Base-by-base conservation (phyloP, 1,140 invertebrate species). In the Zophobas atratus region DNA sequence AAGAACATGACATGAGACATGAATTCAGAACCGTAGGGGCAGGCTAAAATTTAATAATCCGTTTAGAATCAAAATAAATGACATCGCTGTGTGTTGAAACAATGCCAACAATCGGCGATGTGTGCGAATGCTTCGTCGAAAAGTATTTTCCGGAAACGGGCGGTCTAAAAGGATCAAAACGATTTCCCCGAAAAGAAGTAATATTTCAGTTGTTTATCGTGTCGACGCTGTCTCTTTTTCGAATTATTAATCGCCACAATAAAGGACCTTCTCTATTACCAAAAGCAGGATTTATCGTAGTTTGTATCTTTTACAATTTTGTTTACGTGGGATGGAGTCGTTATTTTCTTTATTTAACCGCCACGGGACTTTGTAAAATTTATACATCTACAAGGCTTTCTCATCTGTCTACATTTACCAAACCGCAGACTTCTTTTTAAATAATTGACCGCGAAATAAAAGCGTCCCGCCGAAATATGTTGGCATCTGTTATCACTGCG, bases 151-250 rank as follows among this genome's bases (percentile, higher is more conserved):
- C 60, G 60, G 60, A 67, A 67, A 57, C 55, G 35, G 55, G 35
- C 55, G 35, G 32, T 57, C 32, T 57, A 57, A 57, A 57, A 57
- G 55, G 55, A 57, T 57, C 55, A 57, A 57, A 63, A 67, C 60
- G 60, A 67, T 67, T 51, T 67, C 60, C 0, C 6, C n/a, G 60
- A 67, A 67, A 41, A 57, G 55, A 57, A 67, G 60, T 43, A 20
- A 67, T 67, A 67, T 67, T 67, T 67, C 60, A 67, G 41, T 67
- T 67, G 60, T 43, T 67, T 67, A 67, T 67, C 60, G 60, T 39
- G 8, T 8, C 2, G 60, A 41, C 38, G 60, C 39, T 67, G 60
- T 67, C 60, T 67, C 60, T 33, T 67, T 57, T 67, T 6, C 39
- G 60, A 67, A 41, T 67, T 67, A 67, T 67, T 67, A 67, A 67